Base-by-base conservation (phyloP, 2,797 vertebrate species). In the Sebastes nivosus region DNA sequence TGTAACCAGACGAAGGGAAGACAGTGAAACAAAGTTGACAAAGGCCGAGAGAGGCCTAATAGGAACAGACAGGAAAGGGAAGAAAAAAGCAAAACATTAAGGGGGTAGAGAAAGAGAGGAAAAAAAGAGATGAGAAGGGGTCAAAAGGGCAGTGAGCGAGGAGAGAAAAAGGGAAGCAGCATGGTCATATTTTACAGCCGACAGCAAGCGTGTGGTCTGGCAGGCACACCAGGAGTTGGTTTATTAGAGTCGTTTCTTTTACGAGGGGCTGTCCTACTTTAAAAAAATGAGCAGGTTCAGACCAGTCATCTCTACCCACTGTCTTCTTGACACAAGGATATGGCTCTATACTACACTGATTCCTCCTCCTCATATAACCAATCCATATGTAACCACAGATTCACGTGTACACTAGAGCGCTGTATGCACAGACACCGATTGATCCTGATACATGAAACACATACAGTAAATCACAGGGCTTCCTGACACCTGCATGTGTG, bases 201-300 rank as follows among this genome's bases (percentile, higher is more conserved):
- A 94, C 77, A 87, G 88, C 79, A 54, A 87, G 70, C 82, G 61
- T 92, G 91, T 83, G 82, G 89, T 90, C 89, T 86, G 83, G 84
- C 86, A 87, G 87, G 70, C 72, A 36, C 67, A 79, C 59, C 78
- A 73, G 86, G 84, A 88, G 73, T 82, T 79, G n/a, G 54, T 93
- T 94, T 91, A 92, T 91, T 87, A 84, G 78, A 64, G 72, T 68
- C 16, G 36, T 83, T 89, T 67, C 58, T 77, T 92, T 92, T 88
- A 91, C 36, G 8, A 92, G 80, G 66, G 71, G 65, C 70, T 85
- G 77, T 79, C 77, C 81, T 69, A 38, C 14, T 32, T 70, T 6
- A n/a, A 65, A 72, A 71, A 64, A 79, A 60, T 3, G 59, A 80
- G 50, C 81, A 77, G 79, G 75, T 87, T 89, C 61, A 79, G 79